Evolutionary conservation across 30 jellyfish, hydroid and myxozoan genomes (phyloP), one percentile per base, ranked within the genome.

Genomic region (Nemopilema nomurai): DNA sequence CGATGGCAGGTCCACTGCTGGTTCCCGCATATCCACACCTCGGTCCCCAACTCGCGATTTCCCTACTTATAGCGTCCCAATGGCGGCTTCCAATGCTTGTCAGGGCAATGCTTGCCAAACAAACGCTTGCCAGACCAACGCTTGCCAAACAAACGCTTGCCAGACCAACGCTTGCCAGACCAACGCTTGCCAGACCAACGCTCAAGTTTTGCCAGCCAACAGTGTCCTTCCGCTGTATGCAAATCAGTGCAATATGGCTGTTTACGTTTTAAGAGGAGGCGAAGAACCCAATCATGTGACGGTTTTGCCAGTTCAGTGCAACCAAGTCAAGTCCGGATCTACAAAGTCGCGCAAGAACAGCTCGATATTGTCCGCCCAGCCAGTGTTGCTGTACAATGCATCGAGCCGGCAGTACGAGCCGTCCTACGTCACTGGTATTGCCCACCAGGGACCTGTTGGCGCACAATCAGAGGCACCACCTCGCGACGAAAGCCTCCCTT

Each of bases 351-450:
- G 18, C 53, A 41, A 26, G 22, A 50, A 73, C 71, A 68, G 81
- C 49, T 52, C 71, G 62, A 65, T 80, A 70, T 62, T 80, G 52
- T 80, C 89, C 8, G 62, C 79, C 9, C 89, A 80, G 25, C 89
- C 89, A 16, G 89, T 81, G 1, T 68, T 80, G 50, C 31, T 80
- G 1, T 80, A 80, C 51, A 80, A 80, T 71, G 70, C 80, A 1
- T 79, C 67, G 17, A 65, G 74, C 1, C 75, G 81, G 1, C 89
- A 80, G 20, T 80, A 80, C 74, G 89, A 80, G 80, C 80, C 79
- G 51, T 80, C 89, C 22, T 80, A 80, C 73, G 89, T 80, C 79
- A 80, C 89, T 41, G 89, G 89, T 26, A 80, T 80, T 4, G 89
- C 89, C 19, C 89, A 80, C 33, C 32, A 80, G 0, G 74, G 65